Conservation (phyloP, 2,888 invertebrate genomes). For the Leistus spinibarbis region DNA sequence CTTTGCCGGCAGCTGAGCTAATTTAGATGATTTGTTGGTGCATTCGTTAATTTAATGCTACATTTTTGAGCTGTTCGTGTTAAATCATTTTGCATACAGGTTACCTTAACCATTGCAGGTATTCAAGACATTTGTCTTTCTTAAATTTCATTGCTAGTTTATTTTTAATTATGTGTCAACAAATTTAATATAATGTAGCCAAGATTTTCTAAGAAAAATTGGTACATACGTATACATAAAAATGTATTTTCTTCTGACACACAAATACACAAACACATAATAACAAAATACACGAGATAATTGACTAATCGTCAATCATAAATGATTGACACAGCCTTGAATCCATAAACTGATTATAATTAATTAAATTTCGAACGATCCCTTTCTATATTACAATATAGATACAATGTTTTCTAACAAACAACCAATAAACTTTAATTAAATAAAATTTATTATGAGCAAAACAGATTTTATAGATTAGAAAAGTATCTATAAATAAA, state of each 20-base stretch:
- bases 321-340: background rate
- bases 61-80: background rate
- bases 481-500: constrained; percentile 27
- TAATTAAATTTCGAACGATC: background rate
- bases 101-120: no score
- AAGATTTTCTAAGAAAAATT: no score
- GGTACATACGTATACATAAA: no score
- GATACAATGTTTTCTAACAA: background rate
- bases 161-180: no score
- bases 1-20: background rate
- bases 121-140: no score
- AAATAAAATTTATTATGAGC: constrained; percentile 7
- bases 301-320: background rate
- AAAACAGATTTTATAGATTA: constrained; percentile 7
- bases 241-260: no score
- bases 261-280: background rate
- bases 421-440: constrained; percentile 19
- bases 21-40: background rate
- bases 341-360: background rate
- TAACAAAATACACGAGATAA: background rate
- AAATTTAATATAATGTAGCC: no score
- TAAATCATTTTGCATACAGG: background rate
- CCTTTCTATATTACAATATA: background rate
- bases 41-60: background rate
- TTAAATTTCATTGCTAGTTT: no score